Percentiles rank a stretch among this genome's conserved stretches.
These are phyloP conservation scores for Drosophila pseudotakahashii DNA, from an alignment of 2,888 invertebrate genomes.

Conservation along the genomic window DNA sequence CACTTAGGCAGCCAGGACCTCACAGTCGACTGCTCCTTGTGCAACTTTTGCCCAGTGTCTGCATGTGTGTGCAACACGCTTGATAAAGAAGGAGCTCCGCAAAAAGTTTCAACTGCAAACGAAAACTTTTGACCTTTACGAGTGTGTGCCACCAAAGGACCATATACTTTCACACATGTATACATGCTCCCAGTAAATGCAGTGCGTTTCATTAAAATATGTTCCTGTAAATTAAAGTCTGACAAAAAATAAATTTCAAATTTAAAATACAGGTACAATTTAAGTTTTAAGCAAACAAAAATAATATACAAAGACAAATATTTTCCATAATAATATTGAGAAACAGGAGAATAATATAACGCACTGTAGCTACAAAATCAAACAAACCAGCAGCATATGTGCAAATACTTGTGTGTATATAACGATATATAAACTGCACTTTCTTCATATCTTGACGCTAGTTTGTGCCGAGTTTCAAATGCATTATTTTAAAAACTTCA, in stretches of 20 bases:
- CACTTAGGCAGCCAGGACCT: slow-evolving; percentile 60
- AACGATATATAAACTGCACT: slow-evolving; percentile 40
- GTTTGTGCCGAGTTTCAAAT: slow-evolving; percentile 51
- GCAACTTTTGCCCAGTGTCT: slow-evolving; percentile 14
- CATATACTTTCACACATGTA: slow-evolving; percentile 49
- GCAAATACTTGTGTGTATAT: slow-evolving; percentile 9
- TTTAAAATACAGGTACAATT: not conserved
- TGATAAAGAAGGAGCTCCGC: slow-evolving; percentile 71
- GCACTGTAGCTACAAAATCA: slow-evolving; percentile 17
- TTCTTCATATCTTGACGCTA: slow-evolving; percentile 60
- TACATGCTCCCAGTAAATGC: slow-evolving; percentile 29
- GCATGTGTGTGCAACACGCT: slow-evolving; percentile 55
- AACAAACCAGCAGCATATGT: slow-evolving; percentile 14
- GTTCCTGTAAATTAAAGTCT: not conserved
- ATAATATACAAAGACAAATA: no score
- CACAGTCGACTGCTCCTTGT: slow-evolving; percentile 37
- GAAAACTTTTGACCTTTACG: slow-evolving; percentile 80
- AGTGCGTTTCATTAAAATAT: not conserved
- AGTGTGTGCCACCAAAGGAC: slow-evolving; percentile 17
- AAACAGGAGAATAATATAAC: not conserved
- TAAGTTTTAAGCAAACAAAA: no score
- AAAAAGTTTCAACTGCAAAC: slow-evolving; percentile 72
- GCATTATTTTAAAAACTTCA: slow-evolving; percentile 59
- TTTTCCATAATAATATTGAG: not conserved
- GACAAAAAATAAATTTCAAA: not conserved